Evolutionary conservation across 2,113 vertebrate species (phyloP).

Genomic region (Capreolus pygargus): DNA sequence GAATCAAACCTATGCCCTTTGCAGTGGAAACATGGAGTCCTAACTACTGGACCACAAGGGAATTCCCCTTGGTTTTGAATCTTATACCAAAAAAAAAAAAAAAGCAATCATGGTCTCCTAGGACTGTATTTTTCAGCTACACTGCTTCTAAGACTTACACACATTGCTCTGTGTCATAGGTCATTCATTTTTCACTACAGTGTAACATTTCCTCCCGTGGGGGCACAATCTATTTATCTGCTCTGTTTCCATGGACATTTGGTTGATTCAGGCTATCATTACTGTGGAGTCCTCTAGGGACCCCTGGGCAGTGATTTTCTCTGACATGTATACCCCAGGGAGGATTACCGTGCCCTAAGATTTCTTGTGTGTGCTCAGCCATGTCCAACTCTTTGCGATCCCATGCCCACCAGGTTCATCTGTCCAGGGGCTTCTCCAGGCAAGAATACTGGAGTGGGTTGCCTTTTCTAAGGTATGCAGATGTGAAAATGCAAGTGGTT

Average conservation of each 20-base stretch:
- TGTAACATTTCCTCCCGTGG: not conserved
- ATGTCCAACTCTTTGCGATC: not conserved
- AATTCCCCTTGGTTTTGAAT: not conserved
- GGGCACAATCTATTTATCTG: not conserved
- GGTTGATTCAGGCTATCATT: not conserved
- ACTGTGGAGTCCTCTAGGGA: not conserved
- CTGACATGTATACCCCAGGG: not conserved
- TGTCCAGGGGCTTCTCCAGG: not conserved
- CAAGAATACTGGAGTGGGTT: not conserved
- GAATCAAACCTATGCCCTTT: too few relatives aligned
- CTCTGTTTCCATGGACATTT: not conserved
- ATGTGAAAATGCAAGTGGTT: not conserved
- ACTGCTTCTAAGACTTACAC: not conserved
- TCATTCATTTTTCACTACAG: not conserved
- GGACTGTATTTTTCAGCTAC: not conserved
- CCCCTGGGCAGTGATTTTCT: not conserved
- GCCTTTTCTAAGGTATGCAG: not conserved
- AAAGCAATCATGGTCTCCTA: not conserved
- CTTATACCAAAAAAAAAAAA: not conserved
- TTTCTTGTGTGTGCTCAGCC: not conserved
- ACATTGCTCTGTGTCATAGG: not conserved
- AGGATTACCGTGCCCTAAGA: not conserved
- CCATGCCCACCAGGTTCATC: not conserved
- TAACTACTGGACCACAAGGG: not conserved
- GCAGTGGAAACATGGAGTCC: not conserved